Evolutionary conservation across 1,140 invertebrate genomes (phyloP).

Genomic region (Drosophila virilis): DNA sequence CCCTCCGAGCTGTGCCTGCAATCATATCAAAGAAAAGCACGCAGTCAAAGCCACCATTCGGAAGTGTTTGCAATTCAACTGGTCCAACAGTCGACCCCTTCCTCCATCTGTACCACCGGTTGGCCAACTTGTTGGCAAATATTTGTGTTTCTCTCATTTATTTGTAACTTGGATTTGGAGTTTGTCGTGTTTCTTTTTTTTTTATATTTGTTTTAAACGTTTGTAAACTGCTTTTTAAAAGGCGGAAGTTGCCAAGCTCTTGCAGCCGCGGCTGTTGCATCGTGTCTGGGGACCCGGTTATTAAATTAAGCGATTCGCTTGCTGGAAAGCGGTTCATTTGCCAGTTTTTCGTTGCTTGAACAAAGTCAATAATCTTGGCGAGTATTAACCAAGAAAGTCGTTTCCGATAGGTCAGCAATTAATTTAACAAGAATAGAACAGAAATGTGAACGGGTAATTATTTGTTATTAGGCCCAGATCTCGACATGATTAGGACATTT

Average conservation of each 20-base stretch:
- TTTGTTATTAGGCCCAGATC: too few relatives aligned
- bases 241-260: slow-evolving; percentile 57
- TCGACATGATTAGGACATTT: too few relatives aligned
- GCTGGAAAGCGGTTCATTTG: background rate
- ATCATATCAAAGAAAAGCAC: background rate
- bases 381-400: slow-evolving; percentile 16
- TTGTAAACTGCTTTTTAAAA: slow-evolving; percentile 53
- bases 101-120: background rate
- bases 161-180: slow-evolving; percentile 26
- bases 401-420: background rate
- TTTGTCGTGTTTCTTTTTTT: slow-evolving; percentile 50
- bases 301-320: slow-evolving; percentile 52
- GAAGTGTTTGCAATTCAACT: slow-evolving; percentile 33
- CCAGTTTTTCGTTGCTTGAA: slow-evolving; percentile 46
- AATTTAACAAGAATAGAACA: too few relatives aligned
- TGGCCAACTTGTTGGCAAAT: background rate
- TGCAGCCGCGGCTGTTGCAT: slow-evolving; percentile 21
- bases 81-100: background rate
- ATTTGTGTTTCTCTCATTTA: slow-evolving; percentile 14
- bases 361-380: slow-evolving; percentile 32
- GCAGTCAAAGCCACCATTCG: slow-evolving; percentile 22
- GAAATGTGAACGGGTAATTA: too few relatives aligned
- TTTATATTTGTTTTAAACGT: slow-evolving; percentile 46
- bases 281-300: slow-evolving; percentile 39
- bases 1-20: slow-evolving; percentile 73